phyloP scores from a whole-genome alignment of 2,113 vertebrate species.

The Miniopterus natalensis region DNA sequence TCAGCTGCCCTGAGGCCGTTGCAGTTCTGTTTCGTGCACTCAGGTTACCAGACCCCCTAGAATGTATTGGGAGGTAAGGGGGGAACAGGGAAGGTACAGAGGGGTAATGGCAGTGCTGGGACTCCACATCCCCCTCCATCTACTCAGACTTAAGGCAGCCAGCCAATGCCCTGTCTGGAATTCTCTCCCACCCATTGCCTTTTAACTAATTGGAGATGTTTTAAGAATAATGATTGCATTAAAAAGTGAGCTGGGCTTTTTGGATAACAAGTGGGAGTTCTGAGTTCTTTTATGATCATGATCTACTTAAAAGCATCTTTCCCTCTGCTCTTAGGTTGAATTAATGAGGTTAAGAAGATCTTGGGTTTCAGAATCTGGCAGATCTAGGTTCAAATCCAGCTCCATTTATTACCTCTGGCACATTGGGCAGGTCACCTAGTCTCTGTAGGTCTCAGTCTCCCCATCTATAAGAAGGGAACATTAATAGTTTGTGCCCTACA shows the following conservation, averaged over 20 bases:
- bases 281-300: background rate
- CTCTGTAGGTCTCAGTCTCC: background rate
- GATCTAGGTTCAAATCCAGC: background rate
- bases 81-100: background rate
- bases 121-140: background rate
- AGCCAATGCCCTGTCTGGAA: background rate
- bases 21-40: background rate
- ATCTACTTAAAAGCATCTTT: slow-evolving; percentile 1
- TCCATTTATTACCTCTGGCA: background rate
- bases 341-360: background rate
- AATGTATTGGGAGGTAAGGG: background rate
- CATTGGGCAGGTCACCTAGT: background rate
- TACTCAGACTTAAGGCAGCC: background rate
- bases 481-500: background rate
- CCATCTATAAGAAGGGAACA: background rate
- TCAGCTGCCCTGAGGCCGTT: background rate
- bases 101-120: too few relatives aligned
- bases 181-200: background rate
- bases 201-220: background rate
- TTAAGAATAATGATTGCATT: slow-evolving; percentile 36
- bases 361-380: background rate
- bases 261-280: background rate
- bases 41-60: background rate
- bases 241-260: background rate
- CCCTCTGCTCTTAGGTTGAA: background rate